Base-by-base conservation (phyloP, 2,888 invertebrate species). In the Polymixis flavicincta region DNA sequence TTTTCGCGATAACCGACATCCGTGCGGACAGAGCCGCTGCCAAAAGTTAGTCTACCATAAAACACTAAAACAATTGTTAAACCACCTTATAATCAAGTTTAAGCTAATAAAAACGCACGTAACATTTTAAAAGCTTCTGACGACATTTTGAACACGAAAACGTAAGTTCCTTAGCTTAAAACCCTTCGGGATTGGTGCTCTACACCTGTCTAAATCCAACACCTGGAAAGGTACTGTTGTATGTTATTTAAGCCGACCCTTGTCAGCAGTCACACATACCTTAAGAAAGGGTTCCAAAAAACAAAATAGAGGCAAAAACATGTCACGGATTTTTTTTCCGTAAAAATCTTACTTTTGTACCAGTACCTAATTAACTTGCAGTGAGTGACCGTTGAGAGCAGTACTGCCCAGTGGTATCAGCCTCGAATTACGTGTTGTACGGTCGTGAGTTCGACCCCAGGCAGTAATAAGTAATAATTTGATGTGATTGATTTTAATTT, bases 151-250 rank as follows among this genome's bases (percentile, higher is more conserved):
- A 0, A 77, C 64, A 65, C 2, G 4, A 17, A 13, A 42, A 59
- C 19, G 17, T 2, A 52, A 32, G 42, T 25, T 45, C 1, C 22
- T 57, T 64, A 52, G 37, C 28, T 37, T 22, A 4, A 45, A 54
- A 45, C 45, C 83, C 55, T 77, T 45, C 7, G 78, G 68, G 78
- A 63, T 32, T 59, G n/a, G 6, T 22, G 45, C 59, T 54, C 14
- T 25, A 82, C 61, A 17, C 54, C 32, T 61, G 22, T 45, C 22
- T 22, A 11, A 13, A 54, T 22, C n/a, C 48, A 52, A 54, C 64
- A 55, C 25, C 48, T 50, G n/a, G 9, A 37, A 50, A 74, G 54
- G 42, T 54, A 55, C 25, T 14, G 48, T n/a, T 32, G 25, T 60
- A 45, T 42, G 54, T 76, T 77, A 77, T 25, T 52, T 57, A 45